Evolutionary conservation across 2,113 vertebrate species (phyloP).

Genomic region (Xiphias gladius): DNA sequence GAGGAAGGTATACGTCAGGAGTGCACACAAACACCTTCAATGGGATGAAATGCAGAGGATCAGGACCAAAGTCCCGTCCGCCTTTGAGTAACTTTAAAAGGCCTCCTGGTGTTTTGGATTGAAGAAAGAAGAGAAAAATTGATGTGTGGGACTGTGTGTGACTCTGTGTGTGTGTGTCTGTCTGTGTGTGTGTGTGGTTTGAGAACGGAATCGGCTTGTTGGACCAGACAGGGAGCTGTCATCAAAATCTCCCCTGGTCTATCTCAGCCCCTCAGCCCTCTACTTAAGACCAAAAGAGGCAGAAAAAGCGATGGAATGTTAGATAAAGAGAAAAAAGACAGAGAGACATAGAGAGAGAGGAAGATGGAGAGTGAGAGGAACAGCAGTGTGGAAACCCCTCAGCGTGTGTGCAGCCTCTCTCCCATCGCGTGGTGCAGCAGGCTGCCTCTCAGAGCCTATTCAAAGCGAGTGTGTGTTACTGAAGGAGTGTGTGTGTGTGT

Average conservation of each 20-base stretch:
- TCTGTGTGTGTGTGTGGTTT: slow-evolving; percentile 17
- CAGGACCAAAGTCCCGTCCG: slow-evolving; percentile 78
- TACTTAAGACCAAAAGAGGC: slow-evolving; percentile 78
- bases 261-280: slow-evolving; percentile 77
- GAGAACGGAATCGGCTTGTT: slow-evolving; percentile 63
- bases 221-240: slow-evolving; percentile 74
- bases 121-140: slow-evolving; percentile 73
- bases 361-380: slow-evolving; percentile 74
- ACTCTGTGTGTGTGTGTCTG: slow-evolving; percentile 14
- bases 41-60: slow-evolving; percentile 67
- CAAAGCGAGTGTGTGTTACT: slow-evolving; percentile 76
- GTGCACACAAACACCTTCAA: slow-evolving; percentile 56
- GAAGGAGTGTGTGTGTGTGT: slow-evolving; percentile 35
- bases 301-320: slow-evolving; percentile 63
- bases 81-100: slow-evolving; percentile 84
- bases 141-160: slow-evolving; percentile 33
- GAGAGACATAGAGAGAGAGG: slow-evolving; percentile 56
- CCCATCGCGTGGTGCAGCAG: slow-evolving; percentile 61
- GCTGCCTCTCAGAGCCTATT: slow-evolving; percentile 77
- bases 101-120: slow-evolving; percentile 78
- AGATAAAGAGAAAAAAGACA: slow-evolving; percentile 74
- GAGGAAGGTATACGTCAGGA: slow-evolving; percentile 30
- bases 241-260: slow-evolving; percentile 78
- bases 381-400: slow-evolving; percentile 77
- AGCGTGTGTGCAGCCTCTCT: slow-evolving; percentile 77